A percentile compares a stretch with the other conserved stretches of the same genome.
Conservation (phyloP, 2,113 vertebrate genomes). For the Arothron firmamentum region DNA sequence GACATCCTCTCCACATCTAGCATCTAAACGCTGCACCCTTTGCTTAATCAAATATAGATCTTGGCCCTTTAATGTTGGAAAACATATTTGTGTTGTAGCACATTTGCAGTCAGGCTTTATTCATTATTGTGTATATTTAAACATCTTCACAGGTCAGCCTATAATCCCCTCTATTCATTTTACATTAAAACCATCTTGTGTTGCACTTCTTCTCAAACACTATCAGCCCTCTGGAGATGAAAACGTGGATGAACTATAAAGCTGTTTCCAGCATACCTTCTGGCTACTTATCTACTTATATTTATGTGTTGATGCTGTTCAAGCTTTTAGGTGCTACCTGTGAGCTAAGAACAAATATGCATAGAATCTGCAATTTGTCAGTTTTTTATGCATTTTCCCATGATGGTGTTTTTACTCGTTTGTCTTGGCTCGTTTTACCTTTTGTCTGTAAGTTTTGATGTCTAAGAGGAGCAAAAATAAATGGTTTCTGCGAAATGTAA, state of each 20-base stretch:
- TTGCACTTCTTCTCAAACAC: slow-evolving; percentile 8
- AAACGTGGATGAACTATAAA: slow-evolving; percentile 4
- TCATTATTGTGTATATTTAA: slow-evolving; percentile 29
- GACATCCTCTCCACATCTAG: slow-evolving; percentile 84
- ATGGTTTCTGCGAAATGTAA: slow-evolving; percentile 28
- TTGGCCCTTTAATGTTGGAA: not conserved
- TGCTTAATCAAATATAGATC: not conserved
- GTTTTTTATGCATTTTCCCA: slow-evolving; percentile 22
- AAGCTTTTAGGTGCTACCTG: slow-evolving; percentile 22
- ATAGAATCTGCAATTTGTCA: slow-evolving; percentile 34
- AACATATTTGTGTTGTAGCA: slow-evolving; percentile 8
- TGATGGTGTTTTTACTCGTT: slow-evolving; percentile 23
- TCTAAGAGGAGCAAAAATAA: slow-evolving; percentile 58
- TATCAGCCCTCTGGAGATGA: slow-evolving; percentile 23
- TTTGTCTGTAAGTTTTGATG: slow-evolving; percentile 32
- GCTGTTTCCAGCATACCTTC: slow-evolving; percentile 30
- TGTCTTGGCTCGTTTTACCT: slow-evolving; percentile 23
- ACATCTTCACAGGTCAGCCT: slow-evolving; percentile 23
- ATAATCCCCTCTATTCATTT: slow-evolving; percentile 1
- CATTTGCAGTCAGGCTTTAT: slow-evolving; percentile 9
- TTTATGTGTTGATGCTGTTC: slow-evolving; percentile 43
- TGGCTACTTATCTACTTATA: slow-evolving; percentile 48
- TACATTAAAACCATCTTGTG: slow-evolving; percentile 15
- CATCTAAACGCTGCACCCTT: slow-evolving; percentile 59
- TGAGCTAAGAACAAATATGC: slow-evolving; percentile 29